Base-by-base conservation (phyloP, 2,888 invertebrate species). In the Hirudinaria manillensis region DNA sequence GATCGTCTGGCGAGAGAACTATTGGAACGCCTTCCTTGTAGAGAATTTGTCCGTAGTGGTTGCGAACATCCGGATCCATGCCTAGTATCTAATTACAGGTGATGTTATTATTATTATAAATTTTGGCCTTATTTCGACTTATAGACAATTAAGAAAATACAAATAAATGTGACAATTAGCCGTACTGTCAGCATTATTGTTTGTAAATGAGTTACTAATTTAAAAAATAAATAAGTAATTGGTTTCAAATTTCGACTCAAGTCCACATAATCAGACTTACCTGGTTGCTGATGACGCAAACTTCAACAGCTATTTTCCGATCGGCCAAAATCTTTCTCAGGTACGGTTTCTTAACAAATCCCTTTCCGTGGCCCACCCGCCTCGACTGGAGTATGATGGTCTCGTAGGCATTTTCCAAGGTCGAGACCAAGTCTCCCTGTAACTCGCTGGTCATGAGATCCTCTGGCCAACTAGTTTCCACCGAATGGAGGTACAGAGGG, bases 1-100 rank as follows among this genome's bases (percentile, higher is more conserved):
- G 80, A 73, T 81, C 81, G 65, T 81, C 81, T 10, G 80, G 66
- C 24, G 78, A 77, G 27, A 81, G 71, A 2, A 81, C 78, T 21
- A 81, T 77, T n/a, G 79, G 78, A 21, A 80, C 75, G n/a, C 80
- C 81, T 27, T 36, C 65, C 34, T 73, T 73, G 65, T 73, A 55
- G 2, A 65, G 27, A 24, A 38, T 36, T 73, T 73, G 73, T 27
- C 73, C 73, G 56, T 53, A 73, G 34, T 73, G 73, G 38, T 73
- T 73, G n/a, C 73, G 61, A n/a, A 73, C 10, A 29, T 73, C 73
- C 0, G 56, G 61, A 16, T 73, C 73, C 36, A 73, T 73, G 55
- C 73, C 73, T 21, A 73, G 45, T 29, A 73, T 65, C 73, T 73
- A 51, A 6, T n/a, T n/a, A n/a, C n/a, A n/a, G 6, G 45, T 27